A percentile compares a stretch with the other conserved stretches of the same genome.
Evolutionary conservation across 2,888 invertebrate species (phyloP).

Genomic region (Axea sp.): DNA sequence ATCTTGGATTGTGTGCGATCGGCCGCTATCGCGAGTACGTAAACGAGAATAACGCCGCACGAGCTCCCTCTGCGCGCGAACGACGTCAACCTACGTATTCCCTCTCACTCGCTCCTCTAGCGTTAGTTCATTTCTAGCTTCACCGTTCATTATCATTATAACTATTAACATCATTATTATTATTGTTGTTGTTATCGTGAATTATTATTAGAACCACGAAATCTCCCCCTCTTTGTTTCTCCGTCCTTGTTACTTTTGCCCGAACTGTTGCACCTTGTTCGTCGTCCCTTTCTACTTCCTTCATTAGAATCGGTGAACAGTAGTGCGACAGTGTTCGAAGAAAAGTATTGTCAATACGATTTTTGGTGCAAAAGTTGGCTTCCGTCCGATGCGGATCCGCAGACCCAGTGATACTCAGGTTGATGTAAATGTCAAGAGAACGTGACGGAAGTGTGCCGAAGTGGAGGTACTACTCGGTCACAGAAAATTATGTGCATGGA

Average conservation of each 20-base stretch:
- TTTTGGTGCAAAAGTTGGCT: conserved; percentile 12
- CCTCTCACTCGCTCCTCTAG: conserved; percentile 24
- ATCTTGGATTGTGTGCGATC: conserved; percentile 25
- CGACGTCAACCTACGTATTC: conserved; percentile 42
- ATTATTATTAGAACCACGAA: background rate
- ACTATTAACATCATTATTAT: background rate
- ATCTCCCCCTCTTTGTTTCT: background rate
- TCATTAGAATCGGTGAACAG: conserved; percentile 13
- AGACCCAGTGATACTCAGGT: conserved; percentile 32
- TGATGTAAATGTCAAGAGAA: conserved; percentile 74
- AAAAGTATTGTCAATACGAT: conserved; percentile 8
- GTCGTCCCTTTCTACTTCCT: background rate
- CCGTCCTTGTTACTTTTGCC: background rate
- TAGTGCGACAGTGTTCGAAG: conserved; percentile 3
- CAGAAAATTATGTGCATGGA: conserved; percentile 78
- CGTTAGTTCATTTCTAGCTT: too few species aligned
- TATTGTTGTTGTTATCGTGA: background rate
- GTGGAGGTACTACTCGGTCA: conserved; percentile 68
- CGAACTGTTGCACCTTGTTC: background rate
- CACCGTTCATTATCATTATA: too few species aligned
- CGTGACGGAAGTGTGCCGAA: conserved; percentile 68
- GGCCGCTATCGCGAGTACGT: conserved; percentile 17
- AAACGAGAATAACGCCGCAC: conserved; percentile 31
- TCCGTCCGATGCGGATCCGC: conserved; percentile 22
- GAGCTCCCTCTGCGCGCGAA: conserved; percentile 46